Evolutionary conservation across 2,797 vertebrate genomes (phyloP), one percentile per base, ranked within the genome.

Genomic region (Malurus leucopterus): DNA sequence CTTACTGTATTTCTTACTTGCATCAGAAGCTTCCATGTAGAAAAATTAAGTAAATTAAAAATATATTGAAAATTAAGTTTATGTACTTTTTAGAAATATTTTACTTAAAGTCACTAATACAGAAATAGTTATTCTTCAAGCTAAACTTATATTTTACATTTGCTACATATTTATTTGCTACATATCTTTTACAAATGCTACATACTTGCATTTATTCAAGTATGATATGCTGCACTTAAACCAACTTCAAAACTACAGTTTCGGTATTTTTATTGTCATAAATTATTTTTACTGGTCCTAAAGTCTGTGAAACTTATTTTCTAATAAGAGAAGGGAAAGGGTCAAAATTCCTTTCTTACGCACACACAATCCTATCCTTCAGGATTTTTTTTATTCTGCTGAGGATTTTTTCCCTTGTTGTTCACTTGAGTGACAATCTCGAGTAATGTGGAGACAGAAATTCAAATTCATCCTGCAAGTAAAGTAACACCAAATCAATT

Each of bases 291-390:
- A 23, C 11, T 54, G 13, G 6, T 61, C 29, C 47, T 63, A 68
- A 70, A 58, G 1, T 34, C 18, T 15, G 16, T 69, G 5, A 68
- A 86, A 43, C 3, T 40, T 50, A 6, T 72, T 82, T 86, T 73
- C n/a, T 38, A 38, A 51, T 51, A 61, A 29, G 5, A 86, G 14
- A 78, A 20, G 2, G 2, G 8, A 82, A 75, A 61, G 19, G 2
- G 8, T 40, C 30, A 70, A 73, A 82, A 90, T 43, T 0, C 41
- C 2, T 72, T 46, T 6, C 4, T 59, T 15, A 36, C 2, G 55
- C 0, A 17, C 6, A 43, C 15, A 27, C 15, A 36, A 5, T 36
- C 36, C 36, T 9, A 2, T 23, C 11, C 10, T 43, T 71, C n/a
- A 62, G 15, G 23, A 57, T 68, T 84, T 71, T 23, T 21, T 23